These are phyloP conservation scores for Passer montanus DNA, from an alignment of 2,113 vertebrate genomes.

Conservation along the genomic window DNA sequence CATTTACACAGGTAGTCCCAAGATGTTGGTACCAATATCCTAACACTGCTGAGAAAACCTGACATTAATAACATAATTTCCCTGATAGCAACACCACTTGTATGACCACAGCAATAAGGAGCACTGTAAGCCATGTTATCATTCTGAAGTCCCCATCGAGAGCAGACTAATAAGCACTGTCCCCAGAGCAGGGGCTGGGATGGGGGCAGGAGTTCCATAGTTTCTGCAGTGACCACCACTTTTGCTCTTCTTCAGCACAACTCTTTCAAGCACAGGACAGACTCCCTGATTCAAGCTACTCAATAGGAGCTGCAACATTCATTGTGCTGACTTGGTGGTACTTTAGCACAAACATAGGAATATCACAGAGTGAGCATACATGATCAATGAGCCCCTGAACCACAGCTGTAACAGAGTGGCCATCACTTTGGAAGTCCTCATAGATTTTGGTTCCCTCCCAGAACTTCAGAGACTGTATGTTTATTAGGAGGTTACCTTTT, in stretches of 20 bases:
- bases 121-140: neutral
- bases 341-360: neutral
- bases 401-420: neutral
- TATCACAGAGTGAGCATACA: neutral
- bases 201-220: neutral
- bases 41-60: neutral
- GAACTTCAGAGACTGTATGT: neutral
- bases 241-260: neutral
- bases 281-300: neutral
- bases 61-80: neutral
- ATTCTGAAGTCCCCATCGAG: accelerated
- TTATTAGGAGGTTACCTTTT: neutral
- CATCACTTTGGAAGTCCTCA: neutral
- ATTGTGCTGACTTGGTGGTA: neutral
- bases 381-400: neutral
- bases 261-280: neutral
- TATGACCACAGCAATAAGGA: neutral
- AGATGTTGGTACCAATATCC: neutral
- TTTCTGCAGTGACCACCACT: neutral
- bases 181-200: neutral
- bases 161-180: neutral
- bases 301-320: neutral
- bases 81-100: neutral
- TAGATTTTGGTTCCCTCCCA: neutral
- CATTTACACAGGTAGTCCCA: neutral